Conservation (phyloP, 30 jellyfish, hydroid and myxozoan genomes). For the Rhopilema esculentum region DNA sequence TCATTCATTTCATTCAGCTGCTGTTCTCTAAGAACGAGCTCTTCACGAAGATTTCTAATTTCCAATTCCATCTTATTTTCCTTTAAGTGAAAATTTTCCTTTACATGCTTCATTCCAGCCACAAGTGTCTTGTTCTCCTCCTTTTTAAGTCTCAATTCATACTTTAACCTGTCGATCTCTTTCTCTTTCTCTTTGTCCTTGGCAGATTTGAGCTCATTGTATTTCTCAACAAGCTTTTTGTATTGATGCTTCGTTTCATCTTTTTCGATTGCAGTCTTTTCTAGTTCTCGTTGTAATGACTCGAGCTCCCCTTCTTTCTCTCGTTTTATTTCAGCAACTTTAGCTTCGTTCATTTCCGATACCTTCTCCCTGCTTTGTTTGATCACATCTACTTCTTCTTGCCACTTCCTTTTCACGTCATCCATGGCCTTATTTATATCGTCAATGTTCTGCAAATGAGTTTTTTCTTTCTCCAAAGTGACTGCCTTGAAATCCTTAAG, state of each 20-base stretch:
- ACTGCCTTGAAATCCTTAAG: background rate
- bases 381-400: background rate
- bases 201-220: background rate
- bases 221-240: background rate
- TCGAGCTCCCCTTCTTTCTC: background rate
- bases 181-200: background rate
- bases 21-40: background rate
- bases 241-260: slow-evolving; percentile 5
- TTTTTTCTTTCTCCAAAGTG: background rate
- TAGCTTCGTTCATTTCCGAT: background rate
- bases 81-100: background rate
- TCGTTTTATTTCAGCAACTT: background rate
- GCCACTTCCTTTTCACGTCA: slow-evolving; percentile 1
- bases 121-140: slow-evolving; percentile 26
- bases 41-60: background rate
- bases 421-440: background rate
- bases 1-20: background rate
- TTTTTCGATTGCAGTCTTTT: background rate
- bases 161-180: background rate
- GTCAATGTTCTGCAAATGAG: background rate
- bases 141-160: background rate
- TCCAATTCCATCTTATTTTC: background rate
- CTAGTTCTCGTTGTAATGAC: background rate
- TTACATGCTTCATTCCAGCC: background rate
- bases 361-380: background rate